Evolutionary conservation across 2,113 vertebrate genomes (phyloP), one percentile per base, ranked within the genome.

Genomic region (Mormyrus lacerda): DNA sequence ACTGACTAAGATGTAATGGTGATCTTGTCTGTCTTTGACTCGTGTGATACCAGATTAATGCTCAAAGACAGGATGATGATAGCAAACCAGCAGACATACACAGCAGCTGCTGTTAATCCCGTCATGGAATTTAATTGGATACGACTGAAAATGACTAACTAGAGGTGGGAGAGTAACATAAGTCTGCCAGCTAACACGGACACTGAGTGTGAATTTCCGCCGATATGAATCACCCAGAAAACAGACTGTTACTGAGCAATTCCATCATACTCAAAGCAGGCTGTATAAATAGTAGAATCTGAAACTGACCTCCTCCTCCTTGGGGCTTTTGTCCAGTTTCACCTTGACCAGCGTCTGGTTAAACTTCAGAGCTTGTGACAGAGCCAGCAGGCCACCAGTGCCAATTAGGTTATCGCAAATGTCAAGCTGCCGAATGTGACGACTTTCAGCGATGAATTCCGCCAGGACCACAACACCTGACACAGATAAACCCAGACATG

Each of bases 391-490:
- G 4, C 92, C 94, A 83, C 93, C 95, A 0, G 95, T 85, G 50
- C 65, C 86, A 65, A 94, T 89, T 76, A 90, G 87, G 47, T 96
- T 96, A 85, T 93, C 90, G 89, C 92, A 90, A 31, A 95, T 89
- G 84, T 96, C 95, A 92, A 94, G 90, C 0, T 65, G 90, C 90
- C 92, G 93, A 44, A 94, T 93, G 13, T 90, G 21, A 51, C 45
- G 89, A 6, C 91, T 83, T 50, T 95, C 93, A 0, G 92, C 95
- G 0, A 96, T 89, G 89, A 95, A 93, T 92, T 96, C 95, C 0
- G 95, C 96, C 92, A 95, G 35, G 0, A 94, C 92, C 89, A 94
- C 93, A 1, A 92, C 92, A 44, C 93, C 93, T 95, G 65, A n/a
- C 27, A 51, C 11, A 51, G 4, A 31, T 1, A 35, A 87, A 39